Evolutionary conservation across 2,797 vertebrate species (phyloP).

Genomic region (Propithecus perrieri): DNA sequence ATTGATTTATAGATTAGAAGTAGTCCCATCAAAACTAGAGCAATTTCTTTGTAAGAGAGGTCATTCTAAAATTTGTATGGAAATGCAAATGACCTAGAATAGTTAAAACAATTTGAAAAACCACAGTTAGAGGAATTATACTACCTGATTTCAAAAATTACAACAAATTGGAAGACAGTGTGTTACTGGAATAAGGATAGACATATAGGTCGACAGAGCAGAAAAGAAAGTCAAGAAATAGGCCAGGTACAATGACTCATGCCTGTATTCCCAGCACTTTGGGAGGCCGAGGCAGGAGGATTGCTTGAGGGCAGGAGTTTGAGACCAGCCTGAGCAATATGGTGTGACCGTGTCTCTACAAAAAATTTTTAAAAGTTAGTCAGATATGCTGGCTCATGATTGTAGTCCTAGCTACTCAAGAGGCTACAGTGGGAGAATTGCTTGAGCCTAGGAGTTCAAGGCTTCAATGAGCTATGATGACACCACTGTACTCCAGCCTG

Average conservation of each 20-base stretch:
- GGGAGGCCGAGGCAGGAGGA: background rate
- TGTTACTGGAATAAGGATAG: background rate
- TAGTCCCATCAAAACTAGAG: background rate
- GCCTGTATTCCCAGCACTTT: background rate
- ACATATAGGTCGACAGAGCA: background rate
- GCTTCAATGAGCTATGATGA: background rate
- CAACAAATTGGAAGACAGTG: background rate
- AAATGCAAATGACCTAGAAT: constrained; percentile 24
- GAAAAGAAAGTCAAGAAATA: background rate
- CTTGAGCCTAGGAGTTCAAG: background rate
- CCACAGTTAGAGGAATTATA: background rate
- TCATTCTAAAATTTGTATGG: constrained; percentile 3
- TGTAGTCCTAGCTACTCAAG: background rate
- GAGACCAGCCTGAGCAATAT: background rate
- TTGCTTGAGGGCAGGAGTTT: background rate
- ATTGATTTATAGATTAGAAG: constrained; percentile 37
- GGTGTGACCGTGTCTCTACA: background rate
- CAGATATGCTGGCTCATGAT: background rate
- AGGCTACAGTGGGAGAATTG: background rate
- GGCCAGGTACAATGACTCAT: background rate
- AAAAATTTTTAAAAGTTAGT: background rate
- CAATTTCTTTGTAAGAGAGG: background rate
- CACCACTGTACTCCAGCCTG: background rate
- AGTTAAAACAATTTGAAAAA: constrained; percentile 36
- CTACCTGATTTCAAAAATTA: constrained; percentile 19